Evolutionary conservation across 1,140 invertebrate species (phyloP), one percentile per base, ranked within the genome.

Genomic region (Linepithema humile): DNA sequence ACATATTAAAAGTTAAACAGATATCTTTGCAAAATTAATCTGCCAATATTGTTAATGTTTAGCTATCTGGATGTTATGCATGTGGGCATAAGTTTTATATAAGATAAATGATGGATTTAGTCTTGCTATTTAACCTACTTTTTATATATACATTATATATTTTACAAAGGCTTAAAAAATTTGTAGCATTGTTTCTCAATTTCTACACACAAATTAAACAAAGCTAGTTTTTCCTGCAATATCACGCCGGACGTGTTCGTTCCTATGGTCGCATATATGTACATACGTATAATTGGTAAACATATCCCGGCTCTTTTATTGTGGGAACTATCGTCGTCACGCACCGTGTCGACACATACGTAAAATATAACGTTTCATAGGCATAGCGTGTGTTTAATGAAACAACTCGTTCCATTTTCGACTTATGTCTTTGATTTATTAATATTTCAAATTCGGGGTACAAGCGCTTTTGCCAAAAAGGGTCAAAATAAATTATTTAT

Each of bases 271-370:
- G 80, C 85, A 78, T 87, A 84, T 85, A 83, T 87, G 80, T 85
- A 83, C 70, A 67, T 86, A 57, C 85, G 82, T 83, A 84, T 86
- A 90, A 84, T 89, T 78, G 84, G 86, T 85, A 88, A 90, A 90
- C 82, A 85, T 83, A 65, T 72, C 74, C 50, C 64, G 82, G 82
- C 75, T 84, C 59, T 74, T 88, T 84, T 85, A 85, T 89, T 91
- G 89, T 91, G 89, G 89, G 88, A 91, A 91, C 88, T 80, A 80
- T 88, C 60, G 75, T 87, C 90, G 89, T 91, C 89, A 91, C 89
- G 90, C 83, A 91, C 86, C 86, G 88, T 85, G 85, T 90, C 83
- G 83, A 60, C 74, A 77, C 84, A 84, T 75, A 85, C 88, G 89
- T 87, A 90, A 90, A 90, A 90, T 77, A 60, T 77, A 77, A 77